Evolutionary conservation across 2,888 invertebrate genomes (phyloP).

Genomic region (Chloroclystis v-ata): DNA sequence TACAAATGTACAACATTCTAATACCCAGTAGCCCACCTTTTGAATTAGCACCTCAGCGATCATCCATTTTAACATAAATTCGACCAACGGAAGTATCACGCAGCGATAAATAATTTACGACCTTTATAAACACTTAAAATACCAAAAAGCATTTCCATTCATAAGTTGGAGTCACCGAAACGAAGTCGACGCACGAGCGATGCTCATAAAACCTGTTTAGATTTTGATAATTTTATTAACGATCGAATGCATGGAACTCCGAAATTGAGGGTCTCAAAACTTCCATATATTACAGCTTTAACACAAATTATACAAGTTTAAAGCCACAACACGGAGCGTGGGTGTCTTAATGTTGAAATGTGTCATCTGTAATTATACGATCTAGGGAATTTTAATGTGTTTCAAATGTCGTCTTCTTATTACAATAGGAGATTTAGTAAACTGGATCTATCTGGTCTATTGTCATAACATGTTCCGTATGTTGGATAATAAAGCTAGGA

Average conservation of each 20-base stretch:
- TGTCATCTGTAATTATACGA: slow-evolving; percentile 77
- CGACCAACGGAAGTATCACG: slow-evolving; percentile 74
- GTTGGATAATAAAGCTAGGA: slow-evolving; percentile 44
- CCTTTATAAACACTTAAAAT: slow-evolving; percentile 74
- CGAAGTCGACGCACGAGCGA: slow-evolving; percentile 65
- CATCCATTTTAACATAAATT: slow-evolving; percentile 65
- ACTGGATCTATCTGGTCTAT: slow-evolving; percentile 59
- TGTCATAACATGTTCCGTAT: slow-evolving; percentile 59
- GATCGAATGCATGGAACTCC: slow-evolving; percentile 68
- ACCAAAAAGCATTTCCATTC: slow-evolving; percentile 76
- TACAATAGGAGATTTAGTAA: slow-evolving; percentile 65
- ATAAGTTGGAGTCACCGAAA: slow-evolving; percentile 58
- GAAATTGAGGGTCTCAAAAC: slow-evolving; percentile 65
- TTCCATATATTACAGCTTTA: slow-evolving; percentile 77
- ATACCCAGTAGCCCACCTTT: slow-evolving; percentile 64
- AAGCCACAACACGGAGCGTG: slow-evolving; percentile 73
- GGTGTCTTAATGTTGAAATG: slow-evolving; percentile 75
- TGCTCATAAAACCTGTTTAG: slow-evolving; percentile 74
- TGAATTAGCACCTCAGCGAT: slow-evolving; percentile 41
- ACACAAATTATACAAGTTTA: slow-evolving; percentile 77
- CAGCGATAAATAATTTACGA: slow-evolving; percentile 74
- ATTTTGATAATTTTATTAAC: slow-evolving; percentile 79
- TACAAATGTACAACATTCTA: slow-evolving; percentile 28
- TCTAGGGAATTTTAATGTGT: slow-evolving; percentile 74
- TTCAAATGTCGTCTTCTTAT: slow-evolving; percentile 72